Evolutionary conservation across 35 echinoderm and acorn worm species (phyloP), one percentile per base, ranked within the genome.

Genomic region (Hemicentrotus pulcherrimus): DNA sequence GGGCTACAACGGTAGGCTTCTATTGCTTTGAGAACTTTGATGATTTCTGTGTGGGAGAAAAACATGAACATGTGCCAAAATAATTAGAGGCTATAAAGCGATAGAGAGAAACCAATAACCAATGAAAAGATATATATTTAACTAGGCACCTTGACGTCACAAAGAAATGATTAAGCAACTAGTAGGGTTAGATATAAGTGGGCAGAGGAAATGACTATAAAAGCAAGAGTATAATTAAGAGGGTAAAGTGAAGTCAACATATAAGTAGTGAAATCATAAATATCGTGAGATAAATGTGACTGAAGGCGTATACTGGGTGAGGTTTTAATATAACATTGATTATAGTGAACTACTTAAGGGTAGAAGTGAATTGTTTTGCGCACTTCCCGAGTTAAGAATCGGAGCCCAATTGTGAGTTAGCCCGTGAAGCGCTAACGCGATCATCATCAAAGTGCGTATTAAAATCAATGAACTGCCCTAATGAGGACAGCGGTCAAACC

Each of bases 1-100:
- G 91, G 48, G 91, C 48, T 93, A 93, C 91, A 93, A 47, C 19
- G 46, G 15, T 48, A 93, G 91, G 91, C 91, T 31, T 93, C 91
- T 93, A 93, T 58, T 93, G 16, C 46, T 93, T 93, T 47, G 28
- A 0, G 91, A 93, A 18, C 91, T 93, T 93, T 93, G 91, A 58
- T 50, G 91, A 93, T 93, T 93, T 93, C 91, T 93, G 91, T 31
- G 31, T 32, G 48, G 46, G 32, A 93, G n/a, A 55, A 6, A 50
- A 55, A 93, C 91, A 93, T 32, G 91, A 93, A 93, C 4, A 47
- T 93, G 91, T 93, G 19, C 0, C 5, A 24, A 47, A 24, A 6
- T 93, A 24, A 6, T 93, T 93, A 93, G 13, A 93, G 12, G 48
- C n/a, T 31, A n/a, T n/a, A 5, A 47, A 93, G 46, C 45, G n/a